Evolutionary conservation across 2,113 vertebrate genomes (phyloP), one percentile per base, ranked within the genome.

Genomic region (Ivindomyrus marchei): DNA sequence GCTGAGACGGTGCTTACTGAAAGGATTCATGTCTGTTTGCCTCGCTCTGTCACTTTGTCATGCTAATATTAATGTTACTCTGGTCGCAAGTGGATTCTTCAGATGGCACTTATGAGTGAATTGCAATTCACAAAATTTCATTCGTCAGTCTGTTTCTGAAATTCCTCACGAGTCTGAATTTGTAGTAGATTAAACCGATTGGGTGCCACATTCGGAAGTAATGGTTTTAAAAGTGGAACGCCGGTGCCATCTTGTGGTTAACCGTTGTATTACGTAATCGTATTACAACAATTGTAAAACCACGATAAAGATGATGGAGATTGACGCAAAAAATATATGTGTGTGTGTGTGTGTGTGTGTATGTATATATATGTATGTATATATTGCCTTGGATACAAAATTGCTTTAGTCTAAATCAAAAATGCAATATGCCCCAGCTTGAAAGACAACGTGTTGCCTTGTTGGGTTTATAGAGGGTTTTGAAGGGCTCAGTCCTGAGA

Each of bases 181-280:
- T 24, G 39, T 47, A 4, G 62, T 31, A 36, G 6, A 74, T 74
- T 36, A 31, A 36, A 9, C 21, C 56, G 19, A 11, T 13, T 49
- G 45, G 83, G 10, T 27, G 46, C 66, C 66, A 31, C 42, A 27
- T 36, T 49, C 21, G 45, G 62, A 47, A 74, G 24, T 27, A 88
- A 74, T 17, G 10, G n/a, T 5, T n/a, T 56, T 11, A 36, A 8
- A 58, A 89, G 36, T 47, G 27, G 27, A 83, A 0, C 70, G 93
- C 46, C 92, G 70, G 7, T 52, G 84, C 93, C 94, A 93, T 70
- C 95, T 93, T 88, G 93, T 93, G 94, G 93, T 87, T 4, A 6
- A 77, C 11, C 4, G 74, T 80, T 42, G 74, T 42, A 2, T 2
- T 15, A 21, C 21, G 13, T 52, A 19, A 17, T 90, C 49, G 90